Conservation (phyloP, 2,797 vertebrate species). For the Neosilurus hyrtlii region DNA sequence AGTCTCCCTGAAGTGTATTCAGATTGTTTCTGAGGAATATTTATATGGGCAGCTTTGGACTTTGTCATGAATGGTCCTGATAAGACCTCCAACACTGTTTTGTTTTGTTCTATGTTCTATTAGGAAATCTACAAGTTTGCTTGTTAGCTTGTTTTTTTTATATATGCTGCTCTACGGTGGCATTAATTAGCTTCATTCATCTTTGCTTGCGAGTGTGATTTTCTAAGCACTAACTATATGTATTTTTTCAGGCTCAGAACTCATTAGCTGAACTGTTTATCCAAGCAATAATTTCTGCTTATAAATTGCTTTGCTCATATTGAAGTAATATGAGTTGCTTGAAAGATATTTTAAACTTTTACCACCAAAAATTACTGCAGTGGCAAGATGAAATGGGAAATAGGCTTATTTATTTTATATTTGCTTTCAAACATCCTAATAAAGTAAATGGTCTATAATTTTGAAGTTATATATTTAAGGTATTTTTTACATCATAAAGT, state of each 20-base stretch:
- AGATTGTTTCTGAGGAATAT: conserved; percentile 67
- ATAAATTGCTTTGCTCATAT: conserved; percentile 41
- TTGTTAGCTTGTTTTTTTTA: conserved; percentile 59
- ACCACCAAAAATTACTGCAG: conserved; percentile 27
- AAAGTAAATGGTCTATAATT: not conserved
- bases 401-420: not conserved
- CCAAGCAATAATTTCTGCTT: conserved; percentile 56
- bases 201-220: conserved; percentile 57
- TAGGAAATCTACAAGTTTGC: conserved; percentile 68
- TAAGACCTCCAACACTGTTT: conserved; percentile 66
- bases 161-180: conserved; percentile 59
- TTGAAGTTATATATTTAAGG: not conserved
- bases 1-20: conserved; percentile 63
- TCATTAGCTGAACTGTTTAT: conserved; percentile 75
- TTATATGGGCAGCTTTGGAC: conserved; percentile 68
- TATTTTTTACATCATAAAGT: not conserved
- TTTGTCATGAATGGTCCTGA: conserved; percentile 72
- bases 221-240: conserved; percentile 56
- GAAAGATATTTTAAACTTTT: conserved; percentile 36
- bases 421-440: not conserved
- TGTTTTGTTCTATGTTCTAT: conserved; percentile 69
- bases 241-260: conserved; percentile 63
- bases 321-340: conserved; percentile 30
- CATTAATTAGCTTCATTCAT: conserved; percentile 68
- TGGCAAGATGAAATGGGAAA: not conserved